Evolutionary conservation across 2,113 vertebrate species (phyloP), one percentile per base, ranked within the genome.

Genomic region (Dolichallabes microphthalmus): DNA sequence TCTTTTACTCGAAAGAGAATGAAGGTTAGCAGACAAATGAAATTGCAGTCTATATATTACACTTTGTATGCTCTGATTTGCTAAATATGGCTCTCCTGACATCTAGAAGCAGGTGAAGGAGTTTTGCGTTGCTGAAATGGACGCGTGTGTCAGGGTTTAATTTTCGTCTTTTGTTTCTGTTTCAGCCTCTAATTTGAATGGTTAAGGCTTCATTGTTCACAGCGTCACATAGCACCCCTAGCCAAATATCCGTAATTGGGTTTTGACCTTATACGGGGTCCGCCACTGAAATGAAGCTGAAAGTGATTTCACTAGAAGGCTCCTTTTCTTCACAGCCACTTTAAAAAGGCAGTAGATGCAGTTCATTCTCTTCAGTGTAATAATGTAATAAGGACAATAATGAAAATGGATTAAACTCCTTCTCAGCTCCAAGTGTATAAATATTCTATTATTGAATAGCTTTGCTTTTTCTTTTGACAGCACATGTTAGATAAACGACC

Each of bases 201-300:
- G 85, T 90, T 88, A 88, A 92, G 92, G 88, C 89, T 88, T 89
- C 92, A 91, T 92, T 91, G 91, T 91, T 93, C 91, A 89, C 91
- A 90, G 92, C 94, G 92, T 94, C 93, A 94, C 92, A 92, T 90
- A 88, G 89, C 87, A 91, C 94, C 94, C 9, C 83, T 92, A 93
- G 94, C 93, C 93, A 92, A 91, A 91, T 92, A 93, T 93, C 91
- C 92, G 92, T 95, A 95, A 95, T 94, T 94, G 94, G 92, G 92
- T 95, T 95, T 95, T 94, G 93, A 95, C 95, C 95, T 88, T 96
- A 95, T 94, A 60, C 83, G 92, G 93, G 92, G 93, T 94, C 95
- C 94, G 93, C 92, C 93, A 95, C 77, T 94, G 92, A 91, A 90
- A 90, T 93, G 93, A 95, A 92, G 92, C 94, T 93, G 93, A 87